Conservation (phyloP, 37 sponge, comb jelly and placozoan genomes). For the Bolinopsis microptera region DNA sequence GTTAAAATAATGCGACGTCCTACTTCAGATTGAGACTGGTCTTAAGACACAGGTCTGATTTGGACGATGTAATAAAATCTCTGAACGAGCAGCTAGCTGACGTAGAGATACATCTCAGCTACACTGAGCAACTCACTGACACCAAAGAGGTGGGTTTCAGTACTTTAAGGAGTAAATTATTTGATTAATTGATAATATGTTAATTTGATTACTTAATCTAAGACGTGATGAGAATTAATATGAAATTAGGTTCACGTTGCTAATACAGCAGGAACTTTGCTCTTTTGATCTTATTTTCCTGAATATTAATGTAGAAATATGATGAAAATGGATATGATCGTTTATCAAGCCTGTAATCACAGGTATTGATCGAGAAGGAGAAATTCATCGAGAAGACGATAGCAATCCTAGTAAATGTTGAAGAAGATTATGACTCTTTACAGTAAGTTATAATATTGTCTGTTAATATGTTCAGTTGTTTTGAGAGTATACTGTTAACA, state of each 20-base stretch:
- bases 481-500: no score
- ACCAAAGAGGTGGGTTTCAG: conserved; percentile 34
- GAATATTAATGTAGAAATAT: no score
- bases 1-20: no score
- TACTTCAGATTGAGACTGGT: conserved; percentile 55
- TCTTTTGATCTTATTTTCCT: no score
- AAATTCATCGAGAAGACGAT: conserved; percentile 37
- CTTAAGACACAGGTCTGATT: conserved; percentile 15
- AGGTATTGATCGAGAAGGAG: conserved; percentile 57
- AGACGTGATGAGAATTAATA: no score
- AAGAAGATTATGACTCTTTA: conserved; percentile 28
- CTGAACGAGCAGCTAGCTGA: conserved; percentile 62
- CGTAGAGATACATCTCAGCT: conserved; percentile 6
- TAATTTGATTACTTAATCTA: no score
- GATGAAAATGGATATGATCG: no score
- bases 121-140: conserved; percentile 55
- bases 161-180: no score
- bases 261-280: no score
- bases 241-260: no score
- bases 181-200: no score
- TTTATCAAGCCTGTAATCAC: no score
- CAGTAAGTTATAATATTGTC: conserved; percentile 49
- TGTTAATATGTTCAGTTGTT: background rate
- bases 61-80: conserved; percentile 33
- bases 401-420: conserved; percentile 2